phyloP scores from a whole-genome alignment of 2,113 vertebrate genomes.

The Poecile atricapillus region DNA sequence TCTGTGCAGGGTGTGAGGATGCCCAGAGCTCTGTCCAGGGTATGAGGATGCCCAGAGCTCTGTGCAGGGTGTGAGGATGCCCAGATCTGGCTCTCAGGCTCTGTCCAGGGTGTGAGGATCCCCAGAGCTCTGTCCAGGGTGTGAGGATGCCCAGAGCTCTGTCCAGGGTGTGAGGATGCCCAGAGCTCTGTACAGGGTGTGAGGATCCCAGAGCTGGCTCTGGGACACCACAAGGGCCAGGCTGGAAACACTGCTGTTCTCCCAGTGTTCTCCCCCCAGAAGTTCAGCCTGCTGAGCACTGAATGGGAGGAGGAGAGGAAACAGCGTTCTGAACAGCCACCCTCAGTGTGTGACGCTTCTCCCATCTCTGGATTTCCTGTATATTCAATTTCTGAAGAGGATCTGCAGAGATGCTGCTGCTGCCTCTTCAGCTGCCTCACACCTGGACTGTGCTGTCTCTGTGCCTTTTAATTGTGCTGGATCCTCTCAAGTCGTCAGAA shows the following conservation, averaged over 20 bases:
- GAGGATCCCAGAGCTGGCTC: neutral
- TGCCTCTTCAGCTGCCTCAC: neutral
- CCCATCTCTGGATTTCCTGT: neutral
- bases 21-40: no score
- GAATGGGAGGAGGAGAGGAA: neutral
- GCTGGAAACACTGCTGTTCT: neutral
- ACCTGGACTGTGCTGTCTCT: neutral
- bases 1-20: no score
- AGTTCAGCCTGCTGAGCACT: neutral
- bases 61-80: no score
- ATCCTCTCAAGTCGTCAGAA: neutral
- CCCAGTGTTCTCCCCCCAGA: neutral
- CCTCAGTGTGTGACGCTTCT: neutral
- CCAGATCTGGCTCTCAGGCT: no score
- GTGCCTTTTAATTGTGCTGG: neutral
- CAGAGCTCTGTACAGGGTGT: no score
- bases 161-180: no score
- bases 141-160: no score
- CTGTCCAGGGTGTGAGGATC: no score
- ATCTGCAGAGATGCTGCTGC: neutral
- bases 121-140: no score
- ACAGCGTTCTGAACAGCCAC: neutral
- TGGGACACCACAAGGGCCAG: accelerated
- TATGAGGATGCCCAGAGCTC: no score
- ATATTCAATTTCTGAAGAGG: neutral